These are phyloP conservation scores for Marmota monax DNA, from an alignment of 2,113 vertebrate genomes.

Conservation along the genomic window DNA sequence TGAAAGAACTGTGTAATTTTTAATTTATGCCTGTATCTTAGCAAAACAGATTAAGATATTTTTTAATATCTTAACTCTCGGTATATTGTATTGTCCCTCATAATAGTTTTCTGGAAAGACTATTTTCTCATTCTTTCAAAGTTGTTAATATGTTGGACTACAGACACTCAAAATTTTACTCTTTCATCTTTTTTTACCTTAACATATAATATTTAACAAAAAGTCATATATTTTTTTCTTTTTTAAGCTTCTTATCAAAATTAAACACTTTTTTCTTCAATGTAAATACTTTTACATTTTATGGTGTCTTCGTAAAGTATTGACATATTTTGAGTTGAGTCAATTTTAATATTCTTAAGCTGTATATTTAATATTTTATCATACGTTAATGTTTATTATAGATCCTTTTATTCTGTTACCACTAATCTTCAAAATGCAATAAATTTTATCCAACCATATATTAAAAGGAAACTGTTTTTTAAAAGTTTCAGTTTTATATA, in stretches of 20 bases:
- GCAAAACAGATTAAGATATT: not conserved
- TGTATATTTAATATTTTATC: conserved; percentile 59
- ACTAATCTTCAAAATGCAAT: conserved; percentile 67
- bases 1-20: not conserved
- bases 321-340: conserved; percentile 52
- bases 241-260: conserved; percentile 55
- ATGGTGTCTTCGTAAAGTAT: not conserved
- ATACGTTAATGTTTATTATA: conserved; percentile 49
- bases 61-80: not conserved
- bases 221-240: not conserved
- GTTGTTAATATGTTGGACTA: not conserved
- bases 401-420: conserved; percentile 8
- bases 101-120: not conserved
- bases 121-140: not conserved
- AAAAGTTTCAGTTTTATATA: conserved; percentile 27
- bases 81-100: not conserved
- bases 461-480: conserved; percentile 55
- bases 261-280: not conserved
- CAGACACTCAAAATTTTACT: not conserved
- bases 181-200: conserved; percentile 26
- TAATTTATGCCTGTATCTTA: not conserved
- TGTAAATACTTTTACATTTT: not conserved
- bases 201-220: not conserved
- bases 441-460: conserved; percentile 61
- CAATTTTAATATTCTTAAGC: conserved; percentile 72